Conservation (phyloP, 2,797 vertebrate genomes). For the Sebastes trivittatus region DNA sequence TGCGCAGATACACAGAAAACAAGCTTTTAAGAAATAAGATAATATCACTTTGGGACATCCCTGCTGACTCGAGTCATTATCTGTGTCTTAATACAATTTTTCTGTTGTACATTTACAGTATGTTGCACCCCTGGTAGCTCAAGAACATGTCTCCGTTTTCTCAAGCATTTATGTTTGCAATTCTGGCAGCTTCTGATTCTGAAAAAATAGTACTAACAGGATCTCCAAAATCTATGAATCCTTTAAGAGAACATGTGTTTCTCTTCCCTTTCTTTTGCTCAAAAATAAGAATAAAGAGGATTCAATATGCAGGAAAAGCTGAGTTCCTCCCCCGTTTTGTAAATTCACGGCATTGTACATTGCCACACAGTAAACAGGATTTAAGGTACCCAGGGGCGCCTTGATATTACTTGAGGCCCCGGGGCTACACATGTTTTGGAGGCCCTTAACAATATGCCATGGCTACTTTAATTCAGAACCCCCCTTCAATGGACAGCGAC, state of each 20-base stretch:
- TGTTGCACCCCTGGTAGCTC: background rate
- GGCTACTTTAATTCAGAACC: no score
- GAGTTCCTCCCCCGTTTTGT: background rate
- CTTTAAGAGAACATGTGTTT: background rate
- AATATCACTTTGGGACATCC: background rate
- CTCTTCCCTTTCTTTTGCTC: background rate
- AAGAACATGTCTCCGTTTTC: background rate
- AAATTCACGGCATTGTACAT: background rate
- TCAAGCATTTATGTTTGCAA: background rate
- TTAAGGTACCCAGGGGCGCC: background rate
- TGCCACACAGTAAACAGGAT: background rate
- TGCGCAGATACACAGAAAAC: background rate
- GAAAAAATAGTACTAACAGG: background rate
- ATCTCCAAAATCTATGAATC: background rate
- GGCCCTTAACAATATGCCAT: no score
- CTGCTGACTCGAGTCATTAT: background rate
- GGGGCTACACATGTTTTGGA: no score
- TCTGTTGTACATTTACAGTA: constrained; percentile 7
- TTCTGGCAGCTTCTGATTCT: background rate
- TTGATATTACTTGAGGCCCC: no score
- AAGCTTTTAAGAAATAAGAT: background rate
- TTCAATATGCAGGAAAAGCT: background rate
- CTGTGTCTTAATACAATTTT: background rate
- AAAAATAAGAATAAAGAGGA: background rate
- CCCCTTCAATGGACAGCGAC: no score